Conservation (phyloP, 2,888 invertebrate genomes). For the Diaperis boleti region DNA sequence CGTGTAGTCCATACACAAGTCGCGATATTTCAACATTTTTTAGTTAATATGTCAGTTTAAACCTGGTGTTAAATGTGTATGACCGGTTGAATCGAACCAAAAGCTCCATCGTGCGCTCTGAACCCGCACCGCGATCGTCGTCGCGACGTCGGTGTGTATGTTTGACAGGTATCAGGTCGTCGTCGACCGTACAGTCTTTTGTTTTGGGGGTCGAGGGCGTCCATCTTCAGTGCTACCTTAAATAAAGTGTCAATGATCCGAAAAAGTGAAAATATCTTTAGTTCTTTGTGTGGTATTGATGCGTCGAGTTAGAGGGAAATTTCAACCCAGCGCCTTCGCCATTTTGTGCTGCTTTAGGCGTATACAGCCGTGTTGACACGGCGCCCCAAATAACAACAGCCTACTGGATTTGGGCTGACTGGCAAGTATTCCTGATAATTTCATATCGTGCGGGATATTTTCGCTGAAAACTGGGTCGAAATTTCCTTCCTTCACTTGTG, state of each 20-base stretch:
- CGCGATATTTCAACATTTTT: constrained; percentile 54
- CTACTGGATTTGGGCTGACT: neutral
- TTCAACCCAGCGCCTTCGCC: constrained; percentile 53
- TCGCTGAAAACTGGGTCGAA: constrained; percentile 22
- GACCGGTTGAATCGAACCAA: neutral
- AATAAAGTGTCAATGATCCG: constrained; percentile 6
- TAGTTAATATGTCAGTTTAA: constrained; percentile 34
- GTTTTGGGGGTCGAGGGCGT: constrained; percentile 20
- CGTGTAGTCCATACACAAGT: constrained; percentile 55
- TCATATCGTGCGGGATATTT: neutral
- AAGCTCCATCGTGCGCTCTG: neutral
- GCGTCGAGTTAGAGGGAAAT: constrained; percentile 32
- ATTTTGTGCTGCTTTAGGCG: constrained; percentile 61
- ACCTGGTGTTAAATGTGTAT: constrained; percentile 21
- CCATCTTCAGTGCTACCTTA: constrained; percentile 9
- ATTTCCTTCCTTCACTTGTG: constrained; percentile 11
- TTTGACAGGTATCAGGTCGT: constrained; percentile 36
- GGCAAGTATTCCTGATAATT: neutral
- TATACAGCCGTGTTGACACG: constrained; percentile 56
- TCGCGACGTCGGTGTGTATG: constrained; percentile 34
- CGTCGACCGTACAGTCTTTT: constrained; percentile 19
- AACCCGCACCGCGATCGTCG: constrained; percentile 17
- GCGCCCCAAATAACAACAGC: constrained; percentile 26
- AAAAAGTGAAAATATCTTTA: constrained; percentile 38
- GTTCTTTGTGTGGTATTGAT: constrained; percentile 36